phyloP scores from a whole-genome alignment of 2,888 invertebrate species.

The Clistopyga incitator region DNA sequence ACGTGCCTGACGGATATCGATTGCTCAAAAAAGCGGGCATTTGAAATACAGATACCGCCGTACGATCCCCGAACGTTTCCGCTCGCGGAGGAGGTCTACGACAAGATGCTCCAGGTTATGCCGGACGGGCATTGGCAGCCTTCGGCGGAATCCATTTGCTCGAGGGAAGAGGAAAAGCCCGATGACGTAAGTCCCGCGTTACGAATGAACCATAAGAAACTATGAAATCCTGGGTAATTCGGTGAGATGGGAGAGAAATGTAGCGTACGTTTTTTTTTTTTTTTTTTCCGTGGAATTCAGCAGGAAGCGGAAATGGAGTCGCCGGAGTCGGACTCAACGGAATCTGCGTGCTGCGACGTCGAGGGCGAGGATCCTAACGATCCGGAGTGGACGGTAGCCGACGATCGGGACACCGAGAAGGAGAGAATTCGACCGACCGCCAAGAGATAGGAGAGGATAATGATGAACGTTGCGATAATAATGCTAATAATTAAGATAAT shows the following conservation, averaged over 20 bases:
- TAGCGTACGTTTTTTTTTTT: background rate
- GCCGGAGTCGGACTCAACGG: slow-evolving; percentile 84
- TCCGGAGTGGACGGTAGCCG: slow-evolving; percentile 91
- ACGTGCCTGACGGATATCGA: slow-evolving; percentile 51
- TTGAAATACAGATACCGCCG: slow-evolving; percentile 87
- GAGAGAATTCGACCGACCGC: slow-evolving; percentile 83
- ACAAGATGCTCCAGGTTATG: slow-evolving; percentile 89
- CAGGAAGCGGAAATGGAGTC: slow-evolving; percentile 85
- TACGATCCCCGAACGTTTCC: slow-evolving; percentile 92
- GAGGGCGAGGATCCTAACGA: slow-evolving; percentile 92
- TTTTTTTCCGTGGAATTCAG: slow-evolving; percentile 39
- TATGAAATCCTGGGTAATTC: too few relatives aligned
- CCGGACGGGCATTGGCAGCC: slow-evolving; percentile 87
- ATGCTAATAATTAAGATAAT: slow-evolving; percentile 57
- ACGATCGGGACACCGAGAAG: slow-evolving; percentile 83
- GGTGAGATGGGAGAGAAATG: too few relatives aligned
- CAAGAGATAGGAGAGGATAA: slow-evolving; percentile 83
- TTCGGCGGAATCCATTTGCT: slow-evolving; percentile 79
- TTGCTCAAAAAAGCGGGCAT: slow-evolving; percentile 64
- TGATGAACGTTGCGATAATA: slow-evolving; percentile 64
- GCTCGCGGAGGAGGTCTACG: slow-evolving; percentile 89
- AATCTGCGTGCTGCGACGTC: slow-evolving; percentile 87
- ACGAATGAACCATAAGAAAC: too few relatives aligned
- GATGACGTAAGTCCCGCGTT: slow-evolving; percentile 78
- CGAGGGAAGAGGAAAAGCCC: slow-evolving; percentile 80